These are phyloP conservation scores for Siniperca chuatsi DNA, from an alignment of 2,113 vertebrate genomes.

Conservation along the genomic window DNA sequence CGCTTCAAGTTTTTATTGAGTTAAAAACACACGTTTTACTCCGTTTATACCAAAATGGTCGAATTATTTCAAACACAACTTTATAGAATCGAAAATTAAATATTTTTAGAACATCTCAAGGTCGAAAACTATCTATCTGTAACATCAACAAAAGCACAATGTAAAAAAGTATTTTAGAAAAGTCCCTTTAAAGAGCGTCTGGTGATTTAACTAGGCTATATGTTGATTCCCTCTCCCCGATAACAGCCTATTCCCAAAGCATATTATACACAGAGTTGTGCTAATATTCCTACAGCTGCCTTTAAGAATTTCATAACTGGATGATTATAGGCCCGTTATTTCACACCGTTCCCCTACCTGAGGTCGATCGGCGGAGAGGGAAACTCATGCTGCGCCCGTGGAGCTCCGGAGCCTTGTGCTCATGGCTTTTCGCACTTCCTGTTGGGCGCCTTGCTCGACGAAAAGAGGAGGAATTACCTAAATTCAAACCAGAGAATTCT, in stretches of 20 bases:
- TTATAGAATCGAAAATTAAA: background rate
- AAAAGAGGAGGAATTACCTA: slow-evolving; percentile 83
- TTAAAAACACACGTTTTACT: background rate
- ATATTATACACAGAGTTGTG: background rate
- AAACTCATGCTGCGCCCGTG: slow-evolving; percentile 90
- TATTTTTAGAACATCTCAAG: background rate
- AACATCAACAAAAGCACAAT: background rate
- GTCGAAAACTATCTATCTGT: background rate
- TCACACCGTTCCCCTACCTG: slow-evolving; percentile 85
- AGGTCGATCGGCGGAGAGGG: slow-evolving; percentile 93
- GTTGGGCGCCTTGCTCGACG: slow-evolving; percentile 75
- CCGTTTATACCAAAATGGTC: background rate
- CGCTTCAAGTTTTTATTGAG: background rate
- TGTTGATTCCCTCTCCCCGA: background rate
- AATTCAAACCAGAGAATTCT: slow-evolving; percentile 93
- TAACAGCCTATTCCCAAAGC: background rate
- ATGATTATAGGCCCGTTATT: background rate
- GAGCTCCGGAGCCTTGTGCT: slow-evolving; percentile 75
- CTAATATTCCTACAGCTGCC: background rate
- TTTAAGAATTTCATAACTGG: background rate
- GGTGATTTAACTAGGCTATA: background rate
- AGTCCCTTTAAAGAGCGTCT: background rate
- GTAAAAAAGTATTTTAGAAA: background rate
- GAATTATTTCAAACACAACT: background rate
- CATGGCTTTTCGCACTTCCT: slow-evolving; percentile 81